Conservation (phyloP, 2,888 invertebrate species). For the Diarsia dahlii region DNA sequence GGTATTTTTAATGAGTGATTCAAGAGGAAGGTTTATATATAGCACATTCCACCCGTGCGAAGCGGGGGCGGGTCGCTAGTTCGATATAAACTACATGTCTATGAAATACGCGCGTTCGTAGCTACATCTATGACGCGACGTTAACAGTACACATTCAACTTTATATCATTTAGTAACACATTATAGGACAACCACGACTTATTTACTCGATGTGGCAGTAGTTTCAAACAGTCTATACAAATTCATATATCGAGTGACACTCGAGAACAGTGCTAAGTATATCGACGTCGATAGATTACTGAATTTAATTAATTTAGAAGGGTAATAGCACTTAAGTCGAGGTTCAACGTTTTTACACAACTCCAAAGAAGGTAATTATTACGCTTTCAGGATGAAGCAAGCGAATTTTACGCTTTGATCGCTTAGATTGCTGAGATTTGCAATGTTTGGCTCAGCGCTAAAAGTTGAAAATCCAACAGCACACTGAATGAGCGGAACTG, state of each 20-base stretch:
- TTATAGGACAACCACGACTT: conserved; percentile 41
- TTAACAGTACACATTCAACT: conserved; percentile 19
- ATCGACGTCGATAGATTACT: conserved; percentile 20
- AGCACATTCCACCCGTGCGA: no score
- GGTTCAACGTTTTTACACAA: background rate
- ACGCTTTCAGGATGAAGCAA: background rate
- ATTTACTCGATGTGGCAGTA: conserved; percentile 54
- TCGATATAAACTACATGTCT: background rate
- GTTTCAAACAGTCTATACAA: conserved; percentile 32
- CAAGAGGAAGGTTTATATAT: no score
- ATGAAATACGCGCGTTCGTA: conserved; percentile 6
- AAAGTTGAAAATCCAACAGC: background rate
- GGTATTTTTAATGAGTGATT: no score
- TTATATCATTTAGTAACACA: conserved; percentile 38
- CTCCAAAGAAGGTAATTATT: background rate
- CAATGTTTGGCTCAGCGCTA: background rate
- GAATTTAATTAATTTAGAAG: conserved; percentile 7
- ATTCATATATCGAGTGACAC: conserved; percentile 24
- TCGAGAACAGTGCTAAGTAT: conserved; percentile 2
- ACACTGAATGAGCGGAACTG: no score
- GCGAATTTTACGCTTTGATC: background rate
- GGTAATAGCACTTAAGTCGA: background rate
- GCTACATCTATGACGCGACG: conserved; percentile 6
- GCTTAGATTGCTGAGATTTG: background rate
- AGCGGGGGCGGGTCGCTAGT: no score